These are phyloP conservation scores for Chymomyza amoena DNA, from an alignment of 2,888 invertebrate species.

Conservation along the genomic window DNA sequence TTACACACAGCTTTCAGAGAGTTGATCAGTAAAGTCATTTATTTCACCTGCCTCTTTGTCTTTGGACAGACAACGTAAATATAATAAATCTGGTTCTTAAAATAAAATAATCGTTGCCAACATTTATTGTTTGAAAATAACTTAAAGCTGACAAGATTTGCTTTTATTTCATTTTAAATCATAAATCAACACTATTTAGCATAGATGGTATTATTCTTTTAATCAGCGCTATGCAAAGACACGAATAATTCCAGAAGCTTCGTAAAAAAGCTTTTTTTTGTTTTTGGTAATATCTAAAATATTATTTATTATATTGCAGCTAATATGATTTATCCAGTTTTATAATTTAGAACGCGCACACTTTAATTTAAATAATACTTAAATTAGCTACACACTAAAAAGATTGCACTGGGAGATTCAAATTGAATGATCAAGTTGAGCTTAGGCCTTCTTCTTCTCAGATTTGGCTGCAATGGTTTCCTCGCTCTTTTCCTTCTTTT, in stretches of 20 bases:
- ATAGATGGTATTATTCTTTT: no score
- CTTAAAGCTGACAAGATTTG: background rate
- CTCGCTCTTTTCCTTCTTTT: conserved; percentile 22
- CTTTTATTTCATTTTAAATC: background rate
- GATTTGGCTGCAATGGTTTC: conserved; percentile 21
- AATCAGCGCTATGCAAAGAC: no score
- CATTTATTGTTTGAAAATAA: background rate
- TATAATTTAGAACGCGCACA: conserved; percentile 10
- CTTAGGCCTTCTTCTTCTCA: conserved; percentile 41
- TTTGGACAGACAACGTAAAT: no score
- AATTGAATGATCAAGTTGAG: background rate
- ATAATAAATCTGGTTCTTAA: background rate
- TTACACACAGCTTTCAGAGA: no score
- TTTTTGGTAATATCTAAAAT: background rate
- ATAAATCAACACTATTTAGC: background rate
- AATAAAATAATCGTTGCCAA: background rate
- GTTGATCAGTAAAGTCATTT: no score
- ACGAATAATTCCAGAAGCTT: background rate
- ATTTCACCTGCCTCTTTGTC: no score
- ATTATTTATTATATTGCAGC: background rate
- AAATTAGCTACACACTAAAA: conserved; percentile 27
- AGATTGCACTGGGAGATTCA: background rate
- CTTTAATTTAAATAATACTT: conserved; percentile 37
- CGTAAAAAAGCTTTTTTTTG: no score
- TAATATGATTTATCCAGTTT: background rate